Base-by-base conservation (phyloP, 1,140 invertebrate species). In the Trinorchestia longiramus region DNA sequence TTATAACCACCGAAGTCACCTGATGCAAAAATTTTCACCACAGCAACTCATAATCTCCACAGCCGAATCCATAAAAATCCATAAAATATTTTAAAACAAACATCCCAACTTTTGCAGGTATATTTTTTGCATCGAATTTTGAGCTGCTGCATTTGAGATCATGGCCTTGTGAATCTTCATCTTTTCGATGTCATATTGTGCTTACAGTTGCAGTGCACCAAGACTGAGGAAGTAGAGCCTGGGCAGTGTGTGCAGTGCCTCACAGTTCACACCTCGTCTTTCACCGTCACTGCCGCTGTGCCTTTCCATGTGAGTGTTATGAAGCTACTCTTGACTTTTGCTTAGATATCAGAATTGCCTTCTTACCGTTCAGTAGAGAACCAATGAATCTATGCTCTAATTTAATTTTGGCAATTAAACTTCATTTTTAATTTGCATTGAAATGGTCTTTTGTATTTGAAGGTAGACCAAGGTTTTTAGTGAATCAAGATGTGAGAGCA, bases 281-380 rank as follows among this genome's bases (percentile, higher is more conserved):
- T 94, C 43, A 47, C 43, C 19, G 92, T 94, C 92, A 94, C 92
- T 47, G 92, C 92, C 47, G 92, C 92, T 45, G 92, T 94, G 92
- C 92, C 92, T 40, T 94, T 94, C 92, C 40, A 43, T 4, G 92
- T 47, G 92, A 90, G 88, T 90, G 36, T 42, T 42, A 41, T 90
- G 88, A 90, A 77, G 1, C 15, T 36, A 77, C 11, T 77, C 11
- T 36, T 11, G 36, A 28, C 36, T 6, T 53, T 8, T 19, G 47
- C 47, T 53, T 53, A 19, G 47, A 19, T 19, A 19, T 53, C 47
- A 6, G 6, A 53, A 53, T 53, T 53, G 19, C 47, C 6, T 6
- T 6, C 19, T 8, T 36, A 36, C 62, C 36, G 15, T 36, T 36
- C 1, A 77, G 62, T 19, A 77, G 15, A 36, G 62, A 36, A 36